Base-by-base conservation (phyloP, 1,140 invertebrate genomes). In the Agrilus planipennis region DNA sequence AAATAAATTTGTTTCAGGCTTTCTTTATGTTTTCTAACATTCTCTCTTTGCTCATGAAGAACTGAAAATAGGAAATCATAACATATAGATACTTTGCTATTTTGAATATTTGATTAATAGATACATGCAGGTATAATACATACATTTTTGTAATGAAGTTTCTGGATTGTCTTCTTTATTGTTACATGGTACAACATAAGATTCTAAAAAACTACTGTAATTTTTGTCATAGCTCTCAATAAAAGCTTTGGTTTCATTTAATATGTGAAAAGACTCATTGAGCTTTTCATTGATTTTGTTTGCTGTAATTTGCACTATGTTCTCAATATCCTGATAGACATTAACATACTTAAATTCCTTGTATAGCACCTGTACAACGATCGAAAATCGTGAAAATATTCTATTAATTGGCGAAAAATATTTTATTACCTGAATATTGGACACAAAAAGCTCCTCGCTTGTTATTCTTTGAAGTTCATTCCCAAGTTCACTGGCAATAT, bases 361-460 rank as follows among this genome's bases (percentile, higher is more conserved):
- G 42, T 68, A 67, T 39, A 69, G 58, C 58, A 67, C 62, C 65
- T 69, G 39, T 0, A 55, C 57, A 23, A 14, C 32, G 42, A 37
- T n/a, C 11, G 4, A 27, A 18, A 19, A 1, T 2, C 6, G 14
- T 4, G 11, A 34, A 6, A n/a, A 15, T 40, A 21, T 23, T 15
- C 16, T 45, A 46, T 35, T 35, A 2, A 28, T 39, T 23, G 14
- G 11, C 34, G 2, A 2, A 35, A 11, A 3, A 20, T 14, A 4
- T 20, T 32, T 44, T 36, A 43, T 47, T 44, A 68, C 72, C 63
- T 75, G 70, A 58, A 76, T 73, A 22, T 63, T 65, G 11, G 68
- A 60, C 37, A 75, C 63, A 17, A 69, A 69, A 42, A 77, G 57
- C 61, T 77, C 75, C 45, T 71, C 61, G 58, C 73, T 71, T 28